Evolutionary conservation across 1,140 invertebrate species (phyloP).

Genomic region (Schlechtendalia chinensis): DNA sequence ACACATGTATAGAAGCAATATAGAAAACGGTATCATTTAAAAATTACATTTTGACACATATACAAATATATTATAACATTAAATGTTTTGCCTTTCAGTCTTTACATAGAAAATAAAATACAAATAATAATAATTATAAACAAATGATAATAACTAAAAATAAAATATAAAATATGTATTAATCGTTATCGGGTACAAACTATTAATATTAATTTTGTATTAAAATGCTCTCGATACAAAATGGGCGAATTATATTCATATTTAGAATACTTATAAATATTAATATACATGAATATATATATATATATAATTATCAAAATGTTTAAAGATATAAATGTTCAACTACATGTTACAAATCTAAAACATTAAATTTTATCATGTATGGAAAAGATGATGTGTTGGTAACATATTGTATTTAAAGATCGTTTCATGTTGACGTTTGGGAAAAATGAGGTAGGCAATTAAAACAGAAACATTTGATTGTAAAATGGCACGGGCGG

Average conservation of each 20-base stretch:
- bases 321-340: slow-evolving; percentile 4
- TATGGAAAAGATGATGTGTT: slow-evolving; percentile 30
- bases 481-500: slow-evolving; percentile 28
- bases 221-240: slow-evolving; percentile 18
- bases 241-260: slow-evolving; percentile 2
- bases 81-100: slow-evolving; percentile 45
- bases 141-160: slow-evolving; percentile 30
- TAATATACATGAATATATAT: not conserved
- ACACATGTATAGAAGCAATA: slow-evolving; percentile 22
- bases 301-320: not conserved
- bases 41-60: slow-evolving; percentile 44
- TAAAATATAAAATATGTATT: slow-evolving; percentile 13
- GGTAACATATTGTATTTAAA: slow-evolving; percentile 22
- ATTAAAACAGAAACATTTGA: not conserved
- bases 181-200: slow-evolving; percentile 3
- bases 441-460: not conserved
- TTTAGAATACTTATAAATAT: slow-evolving; percentile 3
- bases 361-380: not conserved
- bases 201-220: slow-evolving; percentile 17
- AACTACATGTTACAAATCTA: slow-evolving; percentile 4
- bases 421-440: not conserved
- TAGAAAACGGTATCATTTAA: slow-evolving; percentile 29
- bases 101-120: slow-evolving; percentile 40
- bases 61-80: slow-evolving; percentile 34
- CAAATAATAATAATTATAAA: slow-evolving; percentile 12